Evolutionary conservation across 2,113 vertebrate species (phyloP), one percentile per base, ranked within the genome.

Genomic region (Leucoraja erinaceus): DNA sequence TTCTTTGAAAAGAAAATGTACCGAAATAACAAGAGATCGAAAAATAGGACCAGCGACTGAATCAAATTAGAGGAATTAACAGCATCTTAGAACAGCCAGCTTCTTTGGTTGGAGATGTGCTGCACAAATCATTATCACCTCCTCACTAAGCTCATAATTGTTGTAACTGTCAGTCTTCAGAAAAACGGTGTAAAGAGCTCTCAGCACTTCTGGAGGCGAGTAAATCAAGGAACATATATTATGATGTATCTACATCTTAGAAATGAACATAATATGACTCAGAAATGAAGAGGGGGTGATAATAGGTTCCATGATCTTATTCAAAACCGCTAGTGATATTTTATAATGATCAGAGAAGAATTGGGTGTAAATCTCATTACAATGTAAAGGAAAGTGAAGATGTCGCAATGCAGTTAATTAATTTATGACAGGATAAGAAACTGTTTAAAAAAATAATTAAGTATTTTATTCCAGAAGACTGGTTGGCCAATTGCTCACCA

Each of bases 91-190:
- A 88, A 88, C 83, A 88, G 59, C 83, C 12, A 63, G 14, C n/a
- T n/a, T 31, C 59, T 88, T 18, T 31, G 83, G 59, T 14, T 59
- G 14, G 28, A 63, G 83, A 66, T 63, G 14, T 88, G 83, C n/a
- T n/a, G 59, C 31, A 88, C 59, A 88, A 88, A 88, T 88, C 83
- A 88, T 88, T 88, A 88, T 88, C 83, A 66, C 56, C 83, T 88
- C 83, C 59, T 31, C 59, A 88, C 83, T 88, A 18, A 88, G 83
- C 83, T 63, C 31, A 28, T 61, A 88, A 88, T 88, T 88, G 59
- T n/a, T 88, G 83, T 31, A 63, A 88, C 83, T 66, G 83, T 63
- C 83, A 88, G 83, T 88, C 83, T 31, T 31, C 59, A 88, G 59
- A 88, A 88, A 66, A 63, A n/a, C 14, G 7, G 4, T 28, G 61